A percentile compares a stretch with the other conserved stretches of the same genome.
phyloP scores from a whole-genome alignment of 1,140 invertebrate species.

The Eumaeus atala region DNA sequence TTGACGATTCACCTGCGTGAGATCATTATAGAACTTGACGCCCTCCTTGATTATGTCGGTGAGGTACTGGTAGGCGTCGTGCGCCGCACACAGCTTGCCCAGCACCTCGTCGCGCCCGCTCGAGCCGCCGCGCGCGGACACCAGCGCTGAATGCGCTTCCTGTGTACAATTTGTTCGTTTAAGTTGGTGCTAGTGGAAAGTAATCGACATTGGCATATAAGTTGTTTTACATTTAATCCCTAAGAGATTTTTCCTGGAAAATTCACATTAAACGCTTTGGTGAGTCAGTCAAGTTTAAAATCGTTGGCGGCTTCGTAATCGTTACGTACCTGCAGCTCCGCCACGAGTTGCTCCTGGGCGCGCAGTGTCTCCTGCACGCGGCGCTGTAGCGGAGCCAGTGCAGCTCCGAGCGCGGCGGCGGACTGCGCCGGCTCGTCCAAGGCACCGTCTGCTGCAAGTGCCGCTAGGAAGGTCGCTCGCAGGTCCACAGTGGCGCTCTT shows the following conservation, averaged over 20 bases:
- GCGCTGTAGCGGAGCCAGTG: conserved; percentile 88
- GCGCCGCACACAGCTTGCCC: conserved; percentile 89
- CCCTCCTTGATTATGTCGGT: conserved; percentile 94
- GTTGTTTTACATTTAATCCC: too few relatives aligned
- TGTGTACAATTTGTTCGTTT: background rate
- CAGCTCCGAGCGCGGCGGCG: conserved; percentile 82
- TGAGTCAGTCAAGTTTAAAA: too few relatives aligned
- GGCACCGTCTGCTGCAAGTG: conserved; percentile 87
- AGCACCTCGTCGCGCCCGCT: conserved; percentile 85
- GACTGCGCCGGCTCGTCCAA: conserved; percentile 91
- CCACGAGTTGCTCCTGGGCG: conserved; percentile 85
- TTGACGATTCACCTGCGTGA: conserved; percentile 88
- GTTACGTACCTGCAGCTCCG: conserved; percentile 76
- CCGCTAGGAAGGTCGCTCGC: conserved; percentile 86
- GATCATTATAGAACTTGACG: conserved; percentile 98
- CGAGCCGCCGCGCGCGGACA: conserved; percentile 79
- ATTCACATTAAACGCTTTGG: too few relatives aligned
- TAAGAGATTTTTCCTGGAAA: too few relatives aligned
- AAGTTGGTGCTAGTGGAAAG: too few relatives aligned
- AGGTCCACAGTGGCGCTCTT: conserved; percentile 82
- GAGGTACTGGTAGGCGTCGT: conserved; percentile 94
- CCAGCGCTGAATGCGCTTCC: conserved; percentile 83
- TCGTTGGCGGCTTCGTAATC: too few relatives aligned
- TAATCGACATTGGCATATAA: too few relatives aligned
- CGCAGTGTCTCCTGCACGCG: conserved; percentile 84